Conservation (phyloP, 1,140 invertebrate species). For the Neuroterus valhalla region DNA sequence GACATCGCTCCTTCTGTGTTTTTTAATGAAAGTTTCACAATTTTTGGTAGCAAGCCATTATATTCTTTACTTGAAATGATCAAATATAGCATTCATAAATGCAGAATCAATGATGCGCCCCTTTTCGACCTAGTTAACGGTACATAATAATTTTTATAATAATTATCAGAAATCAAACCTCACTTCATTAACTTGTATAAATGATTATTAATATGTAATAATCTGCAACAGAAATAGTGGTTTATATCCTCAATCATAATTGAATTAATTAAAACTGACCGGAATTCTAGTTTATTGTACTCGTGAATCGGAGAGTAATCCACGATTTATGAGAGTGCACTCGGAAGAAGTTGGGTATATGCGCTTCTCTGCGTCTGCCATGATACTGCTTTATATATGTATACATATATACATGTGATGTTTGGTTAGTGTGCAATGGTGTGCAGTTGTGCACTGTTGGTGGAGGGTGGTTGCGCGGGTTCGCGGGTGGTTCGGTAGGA, state of each 20-base stretch:
- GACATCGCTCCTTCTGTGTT: no score
- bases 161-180: no score
- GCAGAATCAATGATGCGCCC: no score
- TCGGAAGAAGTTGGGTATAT: constrained; percentile 49
- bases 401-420: constrained; percentile 39
- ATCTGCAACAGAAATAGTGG: neutral
- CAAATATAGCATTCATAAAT: no score
- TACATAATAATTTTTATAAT: no score
- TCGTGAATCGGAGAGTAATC: constrained; percentile 53
- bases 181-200: no score
- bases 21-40: no score
- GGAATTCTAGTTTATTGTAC: constrained; percentile 44
- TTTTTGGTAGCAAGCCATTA: no score
- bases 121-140: no score
- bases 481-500: constrained; percentile 58
- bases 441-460: no score
- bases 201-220: neutral
- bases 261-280: constrained; percentile 56
- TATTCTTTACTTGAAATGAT: no score
- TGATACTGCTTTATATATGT: constrained; percentile 21
- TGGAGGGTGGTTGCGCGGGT: constrained; percentile 44
- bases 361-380: constrained; percentile 32
- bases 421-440: constrained; percentile 47
- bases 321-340: constrained; percentile 57
- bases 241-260: constrained; percentile 49